A percentile compares a stretch with the other conserved stretches of the same genome.
phyloP scores from a whole-genome alignment of 2,113 vertebrate species.

The Capreolus pygargus region DNA sequence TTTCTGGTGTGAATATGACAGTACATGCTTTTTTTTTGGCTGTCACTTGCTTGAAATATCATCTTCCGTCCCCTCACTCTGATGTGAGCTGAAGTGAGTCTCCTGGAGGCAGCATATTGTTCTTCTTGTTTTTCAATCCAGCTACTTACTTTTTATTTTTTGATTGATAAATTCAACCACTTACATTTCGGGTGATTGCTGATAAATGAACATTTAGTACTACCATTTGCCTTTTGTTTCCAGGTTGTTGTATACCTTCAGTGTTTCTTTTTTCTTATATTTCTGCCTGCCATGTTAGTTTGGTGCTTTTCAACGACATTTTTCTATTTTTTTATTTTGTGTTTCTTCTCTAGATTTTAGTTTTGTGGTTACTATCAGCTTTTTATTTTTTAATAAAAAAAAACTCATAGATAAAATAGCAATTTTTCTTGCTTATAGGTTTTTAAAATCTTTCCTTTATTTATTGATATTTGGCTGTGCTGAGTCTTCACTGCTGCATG shows the following conservation, averaged over 20 bases:
- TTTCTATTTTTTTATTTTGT: neutral
- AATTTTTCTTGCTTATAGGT: neutral
- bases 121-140: neutral
- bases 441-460: neutral
- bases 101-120: neutral
- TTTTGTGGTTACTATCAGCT: neutral
- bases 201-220: neutral
- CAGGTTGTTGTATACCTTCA: neutral
- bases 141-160: neutral
- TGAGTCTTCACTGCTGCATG: neutral
- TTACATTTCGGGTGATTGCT: neutral
- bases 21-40: neutral
- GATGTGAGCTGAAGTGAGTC: neutral
- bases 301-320: neutral
- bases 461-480: neutral
- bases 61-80: neutral
- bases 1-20: neutral
- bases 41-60: neutral
- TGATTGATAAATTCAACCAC: neutral
- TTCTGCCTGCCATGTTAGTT: neutral
- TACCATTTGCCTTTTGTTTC: neutral
- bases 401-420: neutral
- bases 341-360: neutral
- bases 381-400: neutral
- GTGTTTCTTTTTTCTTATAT: neutral